Evolutionary conservation across 2,888 invertebrate genomes (phyloP), one percentile per base, ranked within the genome.

Genomic region (Nomada fabriciana): DNA sequence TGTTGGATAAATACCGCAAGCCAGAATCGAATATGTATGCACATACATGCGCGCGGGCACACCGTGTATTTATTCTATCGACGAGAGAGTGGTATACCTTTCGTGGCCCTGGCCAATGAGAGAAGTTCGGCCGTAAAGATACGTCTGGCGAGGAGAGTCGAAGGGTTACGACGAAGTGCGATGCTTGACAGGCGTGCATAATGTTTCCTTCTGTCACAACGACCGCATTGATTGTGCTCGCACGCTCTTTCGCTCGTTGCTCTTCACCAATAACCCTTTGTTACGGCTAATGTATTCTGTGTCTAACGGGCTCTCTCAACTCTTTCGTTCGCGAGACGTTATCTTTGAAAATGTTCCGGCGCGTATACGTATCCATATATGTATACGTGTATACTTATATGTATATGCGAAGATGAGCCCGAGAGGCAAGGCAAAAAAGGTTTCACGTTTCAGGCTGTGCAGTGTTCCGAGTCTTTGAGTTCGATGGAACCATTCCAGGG

Each of bases 181-280:
- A 50, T 47, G 52, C 20, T 13, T 61, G 78, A 68, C 80, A 68
- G 72, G 18, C 78, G 50, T 55, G 72, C 71, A 78, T 73, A 79
- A 80, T 73, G 52, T 79, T 64, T 64, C 79, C 79, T 68, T 73
- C 68, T 73, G 80, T 80, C 72, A 53, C 73, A 73, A 68, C 79
- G 59, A n/a, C 23, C 55, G 72, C 57, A 78, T 68, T 72, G 72
- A 78, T 78, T 72, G 57, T 59, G 23, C 23, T 47, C 52, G n/a
- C 11, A 15, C 60, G 36, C 63, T 61, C 61, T 42, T 36, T 36
- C 36, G 36, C 36, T 36, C 61, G 15, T 20, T 18, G 13, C 55
- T 57, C 64, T 29, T 59, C 47, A 15, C 72, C 72, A 63, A 72
- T 78, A 72, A 72, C 57, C 80, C 61, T 72, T 78, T 80, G 72